Evolutionary conservation across 2,797 vertebrate genomes (phyloP).

Genomic region (Caiman crocodilus): DNA sequence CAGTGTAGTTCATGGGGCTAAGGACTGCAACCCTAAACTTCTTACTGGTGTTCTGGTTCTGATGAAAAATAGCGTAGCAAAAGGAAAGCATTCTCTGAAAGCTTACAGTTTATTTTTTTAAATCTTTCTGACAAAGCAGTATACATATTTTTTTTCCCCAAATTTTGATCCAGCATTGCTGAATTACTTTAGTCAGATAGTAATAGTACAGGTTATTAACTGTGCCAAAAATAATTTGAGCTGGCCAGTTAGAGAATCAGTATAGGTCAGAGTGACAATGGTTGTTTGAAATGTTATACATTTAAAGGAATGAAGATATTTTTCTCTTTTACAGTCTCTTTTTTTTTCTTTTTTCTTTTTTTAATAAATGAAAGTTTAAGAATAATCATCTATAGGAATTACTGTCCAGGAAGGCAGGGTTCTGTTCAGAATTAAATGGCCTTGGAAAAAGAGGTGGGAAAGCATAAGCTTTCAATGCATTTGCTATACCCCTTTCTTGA

Average conservation of each 20-base stretch:
- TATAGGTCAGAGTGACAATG: background rate
- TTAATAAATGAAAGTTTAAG: background rate
- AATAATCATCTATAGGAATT: background rate
- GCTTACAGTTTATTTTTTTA: background rate
- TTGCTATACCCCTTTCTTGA: background rate
- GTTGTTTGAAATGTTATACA: background rate
- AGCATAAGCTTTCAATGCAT: background rate
- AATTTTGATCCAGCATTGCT: background rate
- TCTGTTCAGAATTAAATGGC: background rate
- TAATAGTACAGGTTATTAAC: background rate
- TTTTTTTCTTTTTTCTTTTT: background rate
- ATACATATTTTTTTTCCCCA: background rate
- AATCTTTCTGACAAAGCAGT: background rate
- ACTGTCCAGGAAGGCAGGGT: background rate
- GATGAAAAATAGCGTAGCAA: background rate
- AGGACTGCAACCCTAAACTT: too few species aligned
- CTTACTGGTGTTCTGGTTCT: too few species aligned
- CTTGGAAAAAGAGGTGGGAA: background rate
- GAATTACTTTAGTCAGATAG: background rate
- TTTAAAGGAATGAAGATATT: background rate
- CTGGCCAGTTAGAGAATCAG: accelerated
- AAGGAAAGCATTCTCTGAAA: background rate
- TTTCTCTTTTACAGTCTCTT: background rate
- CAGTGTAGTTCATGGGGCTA: too few species aligned
- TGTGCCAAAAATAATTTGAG: background rate